These are phyloP conservation scores for Actinia tenebrosa DNA, from an alignment of 64 coral and sea anemone genomes.

Conservation along the genomic window DNA sequence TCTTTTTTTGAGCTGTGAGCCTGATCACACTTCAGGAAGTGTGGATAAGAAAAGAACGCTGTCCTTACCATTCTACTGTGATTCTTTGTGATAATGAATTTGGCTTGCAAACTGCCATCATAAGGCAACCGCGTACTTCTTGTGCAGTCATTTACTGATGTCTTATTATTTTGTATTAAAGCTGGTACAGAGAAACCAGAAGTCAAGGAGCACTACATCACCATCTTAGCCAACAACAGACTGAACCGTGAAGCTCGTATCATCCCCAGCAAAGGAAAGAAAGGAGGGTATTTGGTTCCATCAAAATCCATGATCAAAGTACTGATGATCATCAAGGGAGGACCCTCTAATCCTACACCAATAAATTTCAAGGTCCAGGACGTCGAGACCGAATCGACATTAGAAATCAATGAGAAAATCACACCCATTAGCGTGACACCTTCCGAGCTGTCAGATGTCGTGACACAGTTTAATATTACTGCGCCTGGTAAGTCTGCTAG, in stretches of 20 bases:
- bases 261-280: slow-evolving; percentile 62
- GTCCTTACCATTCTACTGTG: too few relatives aligned
- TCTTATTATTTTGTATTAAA: neutral
- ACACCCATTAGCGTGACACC: slow-evolving; percentile 52
- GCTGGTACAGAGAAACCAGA: neutral
- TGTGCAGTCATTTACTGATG: too few relatives aligned
- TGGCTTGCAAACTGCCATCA: too few relatives aligned
- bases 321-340: slow-evolving; percentile 60
- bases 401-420: slow-evolving; percentile 61
- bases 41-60: too few relatives aligned
- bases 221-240: slow-evolving; percentile 67
- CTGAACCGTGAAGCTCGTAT: slow-evolving; percentile 54
- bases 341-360: slow-evolving; percentile 21
- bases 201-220: slow-evolving; percentile 53
- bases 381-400: slow-evolving; percentile 51
- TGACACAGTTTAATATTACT: slow-evolving; percentile 76
- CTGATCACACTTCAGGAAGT: too few relatives aligned
- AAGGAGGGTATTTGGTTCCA: slow-evolving; percentile 53
- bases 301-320: slow-evolving; percentile 55
- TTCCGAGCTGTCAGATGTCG: slow-evolving; percentile 46
- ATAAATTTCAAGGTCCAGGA: slow-evolving; percentile 70
- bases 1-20: too few relatives aligned
- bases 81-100: too few relatives aligned
- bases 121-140: too few relatives aligned
- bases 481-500: slow-evolving; percentile 42